Conservation (phyloP, 2,888 invertebrate genomes). For the Carterocephalus palaemon region DNA sequence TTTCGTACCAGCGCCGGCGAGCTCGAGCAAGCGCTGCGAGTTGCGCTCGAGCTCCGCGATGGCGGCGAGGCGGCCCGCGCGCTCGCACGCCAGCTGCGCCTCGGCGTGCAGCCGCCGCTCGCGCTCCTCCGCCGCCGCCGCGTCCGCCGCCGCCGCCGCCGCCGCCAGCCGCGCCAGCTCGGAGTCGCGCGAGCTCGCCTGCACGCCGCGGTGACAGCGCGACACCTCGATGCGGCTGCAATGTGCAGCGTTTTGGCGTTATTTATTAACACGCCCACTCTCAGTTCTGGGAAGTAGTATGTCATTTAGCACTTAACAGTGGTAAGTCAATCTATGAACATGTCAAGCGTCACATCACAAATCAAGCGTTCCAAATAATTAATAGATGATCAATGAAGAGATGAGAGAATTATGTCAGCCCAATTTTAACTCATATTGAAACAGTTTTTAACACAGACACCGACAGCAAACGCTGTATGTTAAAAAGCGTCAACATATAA, state of each 20-base stretch:
- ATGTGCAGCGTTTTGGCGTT: too few species aligned
- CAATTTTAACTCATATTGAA: too few species aligned
- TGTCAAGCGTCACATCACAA: too few species aligned
- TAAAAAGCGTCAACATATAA: too few species aligned
- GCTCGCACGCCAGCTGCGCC: conserved; percentile 82
- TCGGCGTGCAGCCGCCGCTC: conserved; percentile 78
- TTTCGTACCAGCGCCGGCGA: conserved; percentile 76
- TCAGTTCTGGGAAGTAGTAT: too few species aligned
- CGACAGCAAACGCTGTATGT: too few species aligned
- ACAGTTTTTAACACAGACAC: background rate
- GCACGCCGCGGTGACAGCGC: conserved; percentile 79
- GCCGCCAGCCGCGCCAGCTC: conserved; percentile 81
- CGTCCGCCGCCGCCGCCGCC: conserved; percentile 76
- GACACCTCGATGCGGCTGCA: conserved; percentile 57
- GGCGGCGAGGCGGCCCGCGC: conserved; percentile 85
- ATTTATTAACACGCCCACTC: too few species aligned
- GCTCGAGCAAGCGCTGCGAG: conserved; percentile 83
- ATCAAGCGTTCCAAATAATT: too few species aligned
- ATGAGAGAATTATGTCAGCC: too few species aligned
- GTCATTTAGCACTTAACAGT: too few species aligned
- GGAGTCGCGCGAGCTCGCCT: conserved; percentile 82
- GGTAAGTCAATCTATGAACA: too few species aligned
- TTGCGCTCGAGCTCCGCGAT: conserved; percentile 86
- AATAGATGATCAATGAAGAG: too few species aligned
- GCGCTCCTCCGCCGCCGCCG: conserved; percentile 81